Evolutionary conservation across 92 coral and sea anemone species (phyloP).

Genomic region (Epizoanthus illoricatus): DNA sequence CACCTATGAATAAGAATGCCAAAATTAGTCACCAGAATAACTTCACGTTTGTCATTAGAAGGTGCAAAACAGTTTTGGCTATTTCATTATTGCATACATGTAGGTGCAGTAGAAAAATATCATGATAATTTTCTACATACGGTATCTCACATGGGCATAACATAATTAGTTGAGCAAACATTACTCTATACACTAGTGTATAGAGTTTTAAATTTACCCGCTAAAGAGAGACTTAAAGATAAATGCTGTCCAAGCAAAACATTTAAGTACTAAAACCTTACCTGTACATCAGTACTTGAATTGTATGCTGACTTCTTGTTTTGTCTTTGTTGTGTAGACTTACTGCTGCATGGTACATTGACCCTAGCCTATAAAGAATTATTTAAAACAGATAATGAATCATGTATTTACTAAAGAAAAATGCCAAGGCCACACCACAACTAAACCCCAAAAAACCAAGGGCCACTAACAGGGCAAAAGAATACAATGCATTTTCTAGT

Average conservation of each 20-base stretch:
- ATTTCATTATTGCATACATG: not conserved
- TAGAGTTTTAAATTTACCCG: too few species aligned
- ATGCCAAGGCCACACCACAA: too few species aligned
- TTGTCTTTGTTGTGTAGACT: conserved; percentile 12
- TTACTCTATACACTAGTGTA: not conserved
- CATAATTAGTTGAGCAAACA: too few species aligned
- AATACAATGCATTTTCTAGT: too few species aligned
- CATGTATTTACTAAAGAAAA: too few species aligned
- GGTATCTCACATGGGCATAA: too few species aligned
- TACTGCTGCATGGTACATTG: conserved; percentile 22
- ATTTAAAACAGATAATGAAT: not conserved
- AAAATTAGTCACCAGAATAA: not conserved
- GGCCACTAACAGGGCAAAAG: too few species aligned
- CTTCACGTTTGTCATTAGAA: not conserved
- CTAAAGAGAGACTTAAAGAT: not conserved
- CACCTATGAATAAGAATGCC: not conserved
- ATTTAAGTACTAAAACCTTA: conserved; percentile 3
- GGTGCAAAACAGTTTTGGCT: not conserved
- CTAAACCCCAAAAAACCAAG: too few species aligned
- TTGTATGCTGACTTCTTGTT: conserved; percentile 20
- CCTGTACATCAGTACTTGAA: conserved; percentile 28
- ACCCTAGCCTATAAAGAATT: conserved; percentile 11
- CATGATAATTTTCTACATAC: too few species aligned
- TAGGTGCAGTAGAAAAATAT: not conserved
- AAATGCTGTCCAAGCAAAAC: not conserved